Evolutionary conservation across 1,140 invertebrate species (phyloP).

Genomic region (Platorchestia sp.): DNA sequence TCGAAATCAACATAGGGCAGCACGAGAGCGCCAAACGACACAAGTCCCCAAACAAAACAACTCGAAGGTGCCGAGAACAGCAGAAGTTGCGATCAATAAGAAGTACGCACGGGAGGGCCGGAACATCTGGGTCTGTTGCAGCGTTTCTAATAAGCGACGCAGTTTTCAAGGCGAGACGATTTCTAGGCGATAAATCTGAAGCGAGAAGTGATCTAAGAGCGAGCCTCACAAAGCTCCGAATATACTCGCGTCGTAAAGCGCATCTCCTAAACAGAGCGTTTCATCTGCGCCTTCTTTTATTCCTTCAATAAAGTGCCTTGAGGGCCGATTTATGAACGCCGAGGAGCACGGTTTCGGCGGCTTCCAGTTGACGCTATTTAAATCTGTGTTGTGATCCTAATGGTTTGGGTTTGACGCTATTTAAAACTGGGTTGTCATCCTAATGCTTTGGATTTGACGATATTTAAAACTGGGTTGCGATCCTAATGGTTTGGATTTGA

Average conservation of each 20-base stretch:
- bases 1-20: not conserved
- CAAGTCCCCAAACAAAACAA: not conserved
- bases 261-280: conserved; percentile 37
- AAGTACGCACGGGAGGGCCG: not conserved
- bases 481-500: no score
- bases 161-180: not conserved
- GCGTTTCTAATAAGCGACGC: not conserved
- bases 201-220: not conserved
- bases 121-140: not conserved
- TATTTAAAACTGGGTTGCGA: no score
- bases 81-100: not conserved
- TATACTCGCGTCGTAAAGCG: conserved; percentile 40
- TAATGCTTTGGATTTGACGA: no score
- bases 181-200: not conserved
- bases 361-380: no score
- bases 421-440: no score
- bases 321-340: not conserved
- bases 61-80: not conserved
- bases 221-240: conserved; percentile 22
- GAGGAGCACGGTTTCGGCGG: no score
- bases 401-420: no score
- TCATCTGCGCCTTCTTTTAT: conserved; percentile 29
- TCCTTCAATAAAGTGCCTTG: conserved; percentile 44
- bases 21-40: not conserved
- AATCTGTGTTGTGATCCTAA: no score